Evolutionary conservation across 2,113 vertebrate genomes (phyloP), one percentile per base, ranked within the genome.

Genomic region (Vanacampus margaritifer): DNA sequence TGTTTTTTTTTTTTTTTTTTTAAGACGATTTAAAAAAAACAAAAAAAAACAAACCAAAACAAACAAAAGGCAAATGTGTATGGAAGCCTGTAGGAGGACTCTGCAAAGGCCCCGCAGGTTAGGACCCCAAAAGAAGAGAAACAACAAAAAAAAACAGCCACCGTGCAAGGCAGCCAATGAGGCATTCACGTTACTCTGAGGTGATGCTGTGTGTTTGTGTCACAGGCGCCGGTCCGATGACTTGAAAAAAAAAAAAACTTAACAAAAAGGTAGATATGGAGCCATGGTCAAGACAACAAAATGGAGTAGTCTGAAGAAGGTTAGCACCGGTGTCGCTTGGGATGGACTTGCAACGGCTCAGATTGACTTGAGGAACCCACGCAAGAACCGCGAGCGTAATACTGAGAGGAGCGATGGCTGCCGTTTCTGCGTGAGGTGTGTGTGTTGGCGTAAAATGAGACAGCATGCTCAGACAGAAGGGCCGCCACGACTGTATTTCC

Each of bases 181-280:
- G 91, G 91, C 91, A 88, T 90, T 91, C 72, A 69, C 69, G 89
- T 91, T 91, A 87, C 84, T 88, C 81, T 90, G 90, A 92, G 90
- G 91, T 91, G 89, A 84, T 79, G 74, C 74, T 84, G 77, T 85
- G 73, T 84, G 74, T 84, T n/a, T 61, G 59, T 69, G 85, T 86
- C 86, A 89, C 85, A 86, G 87, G 87, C 85, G 68, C 79, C 73
- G 80, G 87, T 87, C 87, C 86, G 59, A 80, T 87, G 84, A 89
- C 88, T 82, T 66, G 76, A 65, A 80, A 75, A 77, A 74, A 87
- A 84, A 70, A 84, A 69, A 84, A 76, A 79, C 86, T 87, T 32
- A 26, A 83, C 68, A 83, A 78, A 81, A 88, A 89, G 78, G 84
- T 89, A 88, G 85, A 84, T 86, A 84, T 79, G 75, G 71, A 85